Percentiles rank a stretch among this genome's conserved stretches.
These are phyloP conservation scores for Vanessa cardui DNA, from an alignment of 2,888 invertebrate species.

Conservation along the genomic window DNA sequence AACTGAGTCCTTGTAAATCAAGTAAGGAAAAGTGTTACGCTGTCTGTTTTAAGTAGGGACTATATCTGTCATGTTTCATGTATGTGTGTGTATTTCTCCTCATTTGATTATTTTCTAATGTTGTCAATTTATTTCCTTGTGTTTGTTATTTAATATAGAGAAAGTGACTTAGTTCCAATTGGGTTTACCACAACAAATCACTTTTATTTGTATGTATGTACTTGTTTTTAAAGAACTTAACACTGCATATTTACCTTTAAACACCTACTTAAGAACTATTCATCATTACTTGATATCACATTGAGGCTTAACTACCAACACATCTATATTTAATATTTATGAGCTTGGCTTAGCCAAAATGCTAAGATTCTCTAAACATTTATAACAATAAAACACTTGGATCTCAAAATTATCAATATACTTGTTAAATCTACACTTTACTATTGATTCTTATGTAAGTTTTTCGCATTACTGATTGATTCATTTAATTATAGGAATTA, in stretches of 20 bases:
- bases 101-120: too few species aligned
- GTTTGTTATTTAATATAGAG: too few species aligned
- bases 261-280: conserved; percentile 36
- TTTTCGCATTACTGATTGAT: not conserved
- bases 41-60: too few species aligned
- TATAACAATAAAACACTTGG: conserved; percentile 22
- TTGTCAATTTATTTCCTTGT: too few species aligned
- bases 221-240: conserved; percentile 8
- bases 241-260: conserved; percentile 2
- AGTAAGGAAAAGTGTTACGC: too few species aligned
- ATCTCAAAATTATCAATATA: conserved; percentile 13
- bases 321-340: conserved; percentile 40
- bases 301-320: conserved; percentile 59
- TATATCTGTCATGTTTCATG: too few species aligned
- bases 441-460: not conserved
- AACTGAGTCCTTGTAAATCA: too few species aligned
- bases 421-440: conserved; percentile 3
- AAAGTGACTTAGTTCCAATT: too few species aligned
- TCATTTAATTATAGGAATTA: not conserved
- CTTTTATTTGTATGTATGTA: conserved; percentile 6
- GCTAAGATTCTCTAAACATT: conserved; percentile 24
- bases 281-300: conserved; percentile 62
- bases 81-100: too few species aligned
- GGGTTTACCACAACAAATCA: not conserved
- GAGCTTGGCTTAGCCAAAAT: conserved; percentile 49